Base-by-base conservation (phyloP, 2,797 vertebrate species). In the Aulostomus chinensis region DNA sequence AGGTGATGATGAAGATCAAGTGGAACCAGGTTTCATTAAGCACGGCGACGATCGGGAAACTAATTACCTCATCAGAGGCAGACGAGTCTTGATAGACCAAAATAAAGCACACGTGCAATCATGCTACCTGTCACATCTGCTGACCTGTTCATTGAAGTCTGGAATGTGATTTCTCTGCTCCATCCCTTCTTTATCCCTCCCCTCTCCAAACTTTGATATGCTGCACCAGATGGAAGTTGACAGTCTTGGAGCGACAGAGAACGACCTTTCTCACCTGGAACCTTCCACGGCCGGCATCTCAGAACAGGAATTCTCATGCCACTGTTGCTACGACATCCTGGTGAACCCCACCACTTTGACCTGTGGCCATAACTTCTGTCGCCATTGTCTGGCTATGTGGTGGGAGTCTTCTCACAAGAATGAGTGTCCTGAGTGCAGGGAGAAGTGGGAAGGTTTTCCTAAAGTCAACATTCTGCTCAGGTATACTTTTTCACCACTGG, bases 301-400 rank as follows among this genome's bases (percentile, higher is more conserved):
- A 0, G 90, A 93, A 8, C 86, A 83, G 1, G 95, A 97, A 51
- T 95, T 98, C 76, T 93, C 90, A 0, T 99, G 97, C 66, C 95
- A 96, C 73, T 99, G 97, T 80, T 99, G 97, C 70, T 99, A 97
- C 0, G 94, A 98, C 54, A 91, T 97, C 48, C 84, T 99, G 37
- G 84, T 99, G 39, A 91, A 95, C 51, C 97, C 97, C 56, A 99
- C 96, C 69, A 98, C 97, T 7, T 66, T 99, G 71, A 97, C 92
- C 84, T 99, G 97, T 1, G 97, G 96, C 7, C 97, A 99, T 21
- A 99, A 93, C 78, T 97, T 97, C 83, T 99, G 97, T 53, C 92
- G 95, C 18, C 96, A 98, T 61, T 99, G 97, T 73, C 86, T 99
- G 14, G 95, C 94, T 4, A 73, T 92, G 9, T 99, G 96, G 95